These are phyloP conservation scores for Callocephalon fimbriatum DNA, from an alignment of 2,113 vertebrate genomes.

Conservation along the genomic window DNA sequence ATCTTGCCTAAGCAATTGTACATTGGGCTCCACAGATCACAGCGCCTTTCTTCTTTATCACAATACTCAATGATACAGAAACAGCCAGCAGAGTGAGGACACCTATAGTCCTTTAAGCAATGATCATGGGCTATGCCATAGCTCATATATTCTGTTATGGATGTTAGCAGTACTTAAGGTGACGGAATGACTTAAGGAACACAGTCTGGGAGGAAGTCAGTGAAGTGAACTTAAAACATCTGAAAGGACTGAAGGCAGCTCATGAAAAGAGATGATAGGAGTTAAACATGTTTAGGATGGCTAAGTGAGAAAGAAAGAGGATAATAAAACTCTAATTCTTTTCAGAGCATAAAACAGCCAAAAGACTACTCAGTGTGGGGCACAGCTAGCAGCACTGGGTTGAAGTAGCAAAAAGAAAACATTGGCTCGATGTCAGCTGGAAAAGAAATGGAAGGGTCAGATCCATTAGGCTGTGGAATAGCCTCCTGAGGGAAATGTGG, in stretches of 20 bases:
- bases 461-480: background rate
- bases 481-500: background rate
- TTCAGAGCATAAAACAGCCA: background rate
- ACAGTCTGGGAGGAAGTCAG: background rate
- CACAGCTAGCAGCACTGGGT: background rate
- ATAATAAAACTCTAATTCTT: background rate
- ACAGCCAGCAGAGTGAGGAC: background rate
- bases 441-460: background rate
- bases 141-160: background rate
- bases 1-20: background rate
- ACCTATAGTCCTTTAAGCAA: background rate
- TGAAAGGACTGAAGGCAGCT: background rate
- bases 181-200: background rate
- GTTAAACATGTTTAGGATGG: background rate
- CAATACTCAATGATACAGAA: background rate
- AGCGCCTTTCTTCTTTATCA: background rate
- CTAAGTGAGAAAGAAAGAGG: background rate
- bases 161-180: background rate
- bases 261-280: background rate
- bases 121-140: background rate
- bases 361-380: background rate
- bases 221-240: slow-evolving; percentile 11
- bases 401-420: background rate
- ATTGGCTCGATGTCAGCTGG: background rate
- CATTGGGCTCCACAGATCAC: background rate